Evolutionary conservation across 2,113 vertebrate genomes (phyloP).

Genomic region (Hyperopisus bebe): DNA sequence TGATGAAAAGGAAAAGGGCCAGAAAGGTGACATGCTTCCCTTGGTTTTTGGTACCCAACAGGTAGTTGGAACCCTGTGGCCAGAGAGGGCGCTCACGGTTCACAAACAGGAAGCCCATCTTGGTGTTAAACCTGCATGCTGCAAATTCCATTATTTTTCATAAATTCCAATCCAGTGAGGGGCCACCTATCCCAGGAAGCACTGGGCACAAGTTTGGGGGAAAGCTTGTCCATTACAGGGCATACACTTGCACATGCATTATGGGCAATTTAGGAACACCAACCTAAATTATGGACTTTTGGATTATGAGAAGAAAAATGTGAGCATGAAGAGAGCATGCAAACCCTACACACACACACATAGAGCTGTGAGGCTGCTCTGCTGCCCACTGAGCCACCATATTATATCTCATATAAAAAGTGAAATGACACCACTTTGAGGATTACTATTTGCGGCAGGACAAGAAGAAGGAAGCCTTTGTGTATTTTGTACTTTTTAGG

Average conservation of each 20-base stretch:
- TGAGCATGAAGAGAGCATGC: not conserved
- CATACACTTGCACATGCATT: not conserved
- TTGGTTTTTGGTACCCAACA: not conserved
- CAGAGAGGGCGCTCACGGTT: not conserved
- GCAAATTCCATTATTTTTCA: not conserved
- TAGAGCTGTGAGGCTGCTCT: not conserved
- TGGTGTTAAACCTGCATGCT: not conserved
- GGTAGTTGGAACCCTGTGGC: not conserved
- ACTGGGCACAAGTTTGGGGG: not conserved
- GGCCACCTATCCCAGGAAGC: not conserved
- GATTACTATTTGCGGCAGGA: not conserved
- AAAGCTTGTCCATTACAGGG: not conserved
- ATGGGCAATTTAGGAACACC: not conserved
- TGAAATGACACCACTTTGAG: not conserved
- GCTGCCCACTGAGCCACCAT: not conserved
- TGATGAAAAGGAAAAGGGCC: not conserved
- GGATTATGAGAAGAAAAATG: not conserved
- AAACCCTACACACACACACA: not conserved
- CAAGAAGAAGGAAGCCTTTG: not conserved
- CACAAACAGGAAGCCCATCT: not conserved
- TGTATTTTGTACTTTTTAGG: not conserved
- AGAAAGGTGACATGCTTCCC: not conserved
- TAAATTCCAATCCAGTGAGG: not conserved
- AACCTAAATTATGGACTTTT: not conserved
- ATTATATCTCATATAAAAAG: not conserved